Evolutionary conservation across 2,888 invertebrate species (phyloP).

Genomic region (Drosophila tripunctata): DNA sequence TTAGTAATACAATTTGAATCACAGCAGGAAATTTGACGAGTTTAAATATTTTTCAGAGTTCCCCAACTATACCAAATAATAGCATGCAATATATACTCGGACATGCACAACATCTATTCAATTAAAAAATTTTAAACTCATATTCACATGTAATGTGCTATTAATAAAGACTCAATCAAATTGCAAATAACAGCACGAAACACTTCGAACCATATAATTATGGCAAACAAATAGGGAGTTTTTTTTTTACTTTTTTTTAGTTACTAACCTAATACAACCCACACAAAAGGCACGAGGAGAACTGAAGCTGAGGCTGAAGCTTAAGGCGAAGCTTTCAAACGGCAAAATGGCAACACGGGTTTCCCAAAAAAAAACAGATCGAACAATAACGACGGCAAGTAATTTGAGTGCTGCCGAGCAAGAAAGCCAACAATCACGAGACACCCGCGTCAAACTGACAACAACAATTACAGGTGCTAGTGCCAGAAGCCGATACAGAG

Average conservation of each 20-base stretch:
- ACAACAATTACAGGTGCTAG: slow-evolving; percentile 32
- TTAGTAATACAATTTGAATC: too few species aligned
- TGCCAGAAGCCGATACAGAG: not conserved
- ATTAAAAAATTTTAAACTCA: slow-evolving; percentile 12
- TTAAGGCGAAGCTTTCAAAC: slow-evolving; percentile 26
- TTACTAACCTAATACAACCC: slow-evolving; percentile 25
- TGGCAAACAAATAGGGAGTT: slow-evolving; percentile 49
- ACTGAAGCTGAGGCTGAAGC: slow-evolving; percentile 30
- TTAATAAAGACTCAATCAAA: slow-evolving; percentile 45
- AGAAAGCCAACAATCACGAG: slow-evolving; percentile 39
- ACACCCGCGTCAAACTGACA: slow-evolving; percentile 26
- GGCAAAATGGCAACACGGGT: slow-evolving; percentile 59
- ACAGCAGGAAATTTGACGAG: not conserved
- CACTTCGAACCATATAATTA: slow-evolving; percentile 50
- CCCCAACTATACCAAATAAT: slow-evolving; percentile 15
- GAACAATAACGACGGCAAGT: slow-evolving; percentile 31
- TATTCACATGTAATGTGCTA: slow-evolving; percentile 33
- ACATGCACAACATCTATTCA: slow-evolving; percentile 12
- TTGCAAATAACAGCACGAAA: slow-evolving; percentile 36
- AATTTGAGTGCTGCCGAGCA: slow-evolving; percentile 30
- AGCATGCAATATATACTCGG: slow-evolving; percentile 1
- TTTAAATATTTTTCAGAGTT: not conserved
- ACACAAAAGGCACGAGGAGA: slow-evolving; percentile 34
- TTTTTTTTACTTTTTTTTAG: slow-evolving; percentile 5
- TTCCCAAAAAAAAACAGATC: slow-evolving; percentile 58